Base-by-base conservation (phyloP, 1,140 invertebrate species). In the Zaprionus capensis region DNA sequence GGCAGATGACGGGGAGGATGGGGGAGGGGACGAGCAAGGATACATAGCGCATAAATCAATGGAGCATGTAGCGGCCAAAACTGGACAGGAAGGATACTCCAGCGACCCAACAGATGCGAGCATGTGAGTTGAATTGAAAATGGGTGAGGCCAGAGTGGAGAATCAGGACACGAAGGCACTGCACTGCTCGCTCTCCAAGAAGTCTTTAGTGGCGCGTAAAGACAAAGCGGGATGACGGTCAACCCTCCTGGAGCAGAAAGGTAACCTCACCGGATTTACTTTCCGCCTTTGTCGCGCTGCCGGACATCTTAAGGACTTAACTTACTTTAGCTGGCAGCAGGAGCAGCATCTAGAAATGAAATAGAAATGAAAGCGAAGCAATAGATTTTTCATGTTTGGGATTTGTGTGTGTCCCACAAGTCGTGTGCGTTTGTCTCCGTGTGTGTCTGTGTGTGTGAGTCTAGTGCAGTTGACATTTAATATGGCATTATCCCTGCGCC, bases 371-470 rank as follows among this genome's bases (percentile, higher is more conserved):
- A 64, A 73, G 56, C 66, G 64, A 11, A 66, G 81, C 84, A 88
- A 88, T 88, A 88, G 84, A 88, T 88, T 88, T 88, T 74, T 88
- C 85, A 88, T 88, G 84, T 88, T 84, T 88, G 85, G 85, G 84
- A 90, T 90, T 88, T 88, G 84, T 88, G 81, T 69, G 78, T 70
- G 83, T 83, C 81, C 81, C 83, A 73, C 75, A 88, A 78, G 84
- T 81, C 83, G 74, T 83, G 20, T 20, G 12, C 14, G 14, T 7
- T 31, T 9, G 46, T 12, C 15, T 7, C 15, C 5, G 9, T 22
- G 17, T 49, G 17, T 49, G 17, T 49, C 14, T 41, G 78, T 73
- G 64, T 57, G 71, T 46, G 64, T 68, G 71, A 68, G 75, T 88
- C 85, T 90, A 84, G 81, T 84, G 84, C 81, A 88, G 84, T 88